Evolutionary conservation across 2,888 invertebrate genomes (phyloP).

Genomic region (Tillus elongatus): DNA sequence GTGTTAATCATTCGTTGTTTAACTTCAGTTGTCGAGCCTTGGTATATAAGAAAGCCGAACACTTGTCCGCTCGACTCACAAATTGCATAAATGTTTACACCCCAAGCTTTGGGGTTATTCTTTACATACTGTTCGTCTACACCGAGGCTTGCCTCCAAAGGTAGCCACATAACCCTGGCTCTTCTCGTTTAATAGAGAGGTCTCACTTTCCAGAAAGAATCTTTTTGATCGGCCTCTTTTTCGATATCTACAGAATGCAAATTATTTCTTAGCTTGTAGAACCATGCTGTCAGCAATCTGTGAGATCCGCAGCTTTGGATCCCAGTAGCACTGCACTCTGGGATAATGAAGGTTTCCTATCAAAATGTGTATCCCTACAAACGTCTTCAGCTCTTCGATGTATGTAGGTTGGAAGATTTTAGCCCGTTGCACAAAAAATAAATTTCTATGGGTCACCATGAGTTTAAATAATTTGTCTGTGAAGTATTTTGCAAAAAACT

Average conservation of each 20-base stretch:
- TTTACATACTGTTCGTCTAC: constrained; percentile 27
- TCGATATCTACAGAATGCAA: constrained; percentile 21
- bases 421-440: not conserved
- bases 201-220: constrained; percentile 21
- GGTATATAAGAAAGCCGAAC: constrained; percentile 30
- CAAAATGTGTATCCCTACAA: constrained; percentile 22
- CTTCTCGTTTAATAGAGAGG: constrained; percentile 18
- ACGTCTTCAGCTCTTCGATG: constrained; percentile 18
- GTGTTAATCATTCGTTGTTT: constrained; percentile 16
- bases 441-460: not conserved
- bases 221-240: too few species aligned
- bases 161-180: constrained; percentile 12
- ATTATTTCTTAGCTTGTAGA: constrained; percentile 20
- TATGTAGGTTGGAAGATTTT: constrained; percentile 11
- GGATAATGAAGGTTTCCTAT: constrained; percentile 24
- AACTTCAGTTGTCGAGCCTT: constrained; percentile 24
- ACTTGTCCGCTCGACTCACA: constrained; percentile 26
- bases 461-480: not conserved
- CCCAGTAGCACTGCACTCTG: constrained; percentile 21
- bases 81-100: constrained; percentile 26
- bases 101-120: constrained; percentile 22
- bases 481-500: not conserved
- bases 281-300: constrained; percentile 20
- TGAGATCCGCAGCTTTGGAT: constrained; percentile 16
- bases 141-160: too few species aligned